These are phyloP conservation scores for Bombus superbus DNA, from an alignment of 1,140 invertebrate species.

Conservation along the genomic window DNA sequence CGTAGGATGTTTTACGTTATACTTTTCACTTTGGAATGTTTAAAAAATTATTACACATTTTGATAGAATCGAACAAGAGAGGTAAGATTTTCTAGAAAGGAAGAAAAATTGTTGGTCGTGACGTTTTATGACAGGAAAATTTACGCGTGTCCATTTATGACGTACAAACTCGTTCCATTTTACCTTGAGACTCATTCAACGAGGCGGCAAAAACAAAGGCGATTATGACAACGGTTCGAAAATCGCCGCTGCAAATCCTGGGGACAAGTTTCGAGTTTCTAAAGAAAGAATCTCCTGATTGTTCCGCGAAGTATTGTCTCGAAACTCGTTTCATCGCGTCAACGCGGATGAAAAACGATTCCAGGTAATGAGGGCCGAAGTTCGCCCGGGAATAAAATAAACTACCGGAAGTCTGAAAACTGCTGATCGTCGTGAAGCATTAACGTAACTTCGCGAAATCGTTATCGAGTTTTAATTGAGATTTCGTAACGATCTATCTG, in stretches of 20 bases:
- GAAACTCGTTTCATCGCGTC: slow-evolving; percentile 52
- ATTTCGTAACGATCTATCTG: slow-evolving; percentile 42
- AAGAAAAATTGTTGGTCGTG: not conserved
- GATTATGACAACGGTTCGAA: slow-evolving; percentile 36
- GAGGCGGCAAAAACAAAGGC: slow-evolving; percentile 27
- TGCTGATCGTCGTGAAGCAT: slow-evolving; percentile 34
- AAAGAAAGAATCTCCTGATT: slow-evolving; percentile 53
- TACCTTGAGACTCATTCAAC: slow-evolving; percentile 13
- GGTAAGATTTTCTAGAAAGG: not conserved
- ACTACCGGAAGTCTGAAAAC: slow-evolving; percentile 45
- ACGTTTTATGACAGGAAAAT: not conserved
- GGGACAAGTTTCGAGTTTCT: slow-evolving; percentile 54
- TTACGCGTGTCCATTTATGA: slow-evolving; percentile 35
- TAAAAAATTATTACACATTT: not conserved
- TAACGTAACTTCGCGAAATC: slow-evolving; percentile 47
- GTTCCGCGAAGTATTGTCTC: slow-evolving; percentile 54
- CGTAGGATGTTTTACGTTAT: too few species aligned
- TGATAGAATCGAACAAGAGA: not conserved
- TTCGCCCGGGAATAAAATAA: slow-evolving; percentile 47
- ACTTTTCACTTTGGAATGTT: not conserved
- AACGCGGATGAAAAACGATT: slow-evolving; percentile 51
- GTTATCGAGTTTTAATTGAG: slow-evolving; percentile 57
- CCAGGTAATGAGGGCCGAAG: slow-evolving; percentile 50
- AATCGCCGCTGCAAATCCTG: slow-evolving; percentile 40
- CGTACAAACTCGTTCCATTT: slow-evolving; percentile 30